Conservation (phyloP, 2,888 invertebrate genomes). For the Cephalotes varians region DNA sequence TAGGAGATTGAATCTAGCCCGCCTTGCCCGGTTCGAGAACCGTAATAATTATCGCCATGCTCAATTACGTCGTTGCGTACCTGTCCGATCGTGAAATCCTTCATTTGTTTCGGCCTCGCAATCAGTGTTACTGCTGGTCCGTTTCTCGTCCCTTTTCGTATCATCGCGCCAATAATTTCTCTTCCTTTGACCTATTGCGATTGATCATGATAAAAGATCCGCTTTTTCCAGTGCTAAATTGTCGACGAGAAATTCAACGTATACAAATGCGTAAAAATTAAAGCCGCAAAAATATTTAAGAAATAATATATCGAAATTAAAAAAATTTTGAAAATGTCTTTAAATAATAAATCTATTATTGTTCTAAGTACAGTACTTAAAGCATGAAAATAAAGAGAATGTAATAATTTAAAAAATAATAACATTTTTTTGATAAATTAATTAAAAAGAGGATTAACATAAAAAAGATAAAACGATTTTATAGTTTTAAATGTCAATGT, state of each 20-base stretch:
- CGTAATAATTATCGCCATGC: constrained; percentile 75
- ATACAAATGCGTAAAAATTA: background rate
- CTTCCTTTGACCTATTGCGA: background rate
- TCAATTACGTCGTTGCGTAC: constrained; percentile 72
- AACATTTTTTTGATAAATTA: no score
- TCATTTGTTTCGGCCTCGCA: constrained; percentile 48
- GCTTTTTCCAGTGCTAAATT: background rate
- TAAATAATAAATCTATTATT: no score
- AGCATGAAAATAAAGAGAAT: no score
- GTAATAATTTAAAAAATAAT: no score
- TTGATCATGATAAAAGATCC: background rate
- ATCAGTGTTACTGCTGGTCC: constrained; percentile 34
- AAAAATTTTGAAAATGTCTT: background rate
- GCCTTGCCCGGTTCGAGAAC: constrained; percentile 54
- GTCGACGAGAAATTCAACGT: background rate
- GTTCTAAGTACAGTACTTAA: no score
- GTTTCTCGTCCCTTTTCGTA: constrained; percentile 14
- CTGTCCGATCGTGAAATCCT: constrained; percentile 67
- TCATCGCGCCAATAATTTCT: constrained; percentile 30
- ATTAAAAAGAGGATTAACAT: no score
- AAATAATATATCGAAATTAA: background rate
- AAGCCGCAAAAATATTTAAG: background rate
- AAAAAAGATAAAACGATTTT: no score
- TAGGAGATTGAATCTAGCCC: constrained; percentile 65
- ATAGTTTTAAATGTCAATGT: background rate